Percentiles rank a stretch among this genome's conserved stretches.
Evolutionary conservation across 2,797 vertebrate species (phyloP).

Genomic region (Enteromius unitaeniatus): DNA sequence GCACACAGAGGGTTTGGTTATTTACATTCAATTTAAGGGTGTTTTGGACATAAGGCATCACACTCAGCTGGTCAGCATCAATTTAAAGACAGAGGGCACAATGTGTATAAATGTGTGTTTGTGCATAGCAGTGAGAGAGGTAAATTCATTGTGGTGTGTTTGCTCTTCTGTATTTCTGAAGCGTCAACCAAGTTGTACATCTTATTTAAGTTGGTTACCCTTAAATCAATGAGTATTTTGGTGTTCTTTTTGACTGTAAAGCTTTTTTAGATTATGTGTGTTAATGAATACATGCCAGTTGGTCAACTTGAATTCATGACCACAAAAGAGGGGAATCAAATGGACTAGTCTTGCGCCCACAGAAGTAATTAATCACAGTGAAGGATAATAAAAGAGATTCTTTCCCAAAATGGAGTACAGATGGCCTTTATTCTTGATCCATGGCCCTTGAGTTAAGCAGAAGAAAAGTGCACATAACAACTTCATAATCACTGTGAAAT

Average conservation of each 20-base stretch:
- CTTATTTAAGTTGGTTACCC: not conserved
- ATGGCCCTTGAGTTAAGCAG: conserved; percentile 44
- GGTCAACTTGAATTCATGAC: conserved; percentile 52
- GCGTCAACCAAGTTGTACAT: not conserved
- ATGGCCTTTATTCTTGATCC: conserved; percentile 60
- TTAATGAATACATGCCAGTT: conserved; percentile 22
- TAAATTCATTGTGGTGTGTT: not conserved
- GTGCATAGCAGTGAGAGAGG: not conserved
- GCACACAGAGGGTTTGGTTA: conserved; percentile 56
- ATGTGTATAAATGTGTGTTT: conserved; percentile 39
- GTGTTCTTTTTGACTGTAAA: conserved; percentile 1
- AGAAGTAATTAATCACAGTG: conserved; percentile 63
- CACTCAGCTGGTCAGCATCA: conserved; percentile 54
- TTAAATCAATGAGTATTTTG: not conserved
- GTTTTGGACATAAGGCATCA: conserved; percentile 63
- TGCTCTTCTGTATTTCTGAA: not conserved
- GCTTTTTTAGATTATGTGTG: not conserved
- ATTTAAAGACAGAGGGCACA: conserved; percentile 50
- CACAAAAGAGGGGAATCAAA: conserved; percentile 58
- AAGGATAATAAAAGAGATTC: conserved; percentile 60
- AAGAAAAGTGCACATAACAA: conserved; percentile 41
- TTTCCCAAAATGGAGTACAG: conserved; percentile 60
- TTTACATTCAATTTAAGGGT: conserved; percentile 57
- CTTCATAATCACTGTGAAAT: conserved; percentile 47
- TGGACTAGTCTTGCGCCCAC: conserved; percentile 51